phyloP scores from a whole-genome alignment of 1,140 invertebrate species.

The Limonius californicus region DNA sequence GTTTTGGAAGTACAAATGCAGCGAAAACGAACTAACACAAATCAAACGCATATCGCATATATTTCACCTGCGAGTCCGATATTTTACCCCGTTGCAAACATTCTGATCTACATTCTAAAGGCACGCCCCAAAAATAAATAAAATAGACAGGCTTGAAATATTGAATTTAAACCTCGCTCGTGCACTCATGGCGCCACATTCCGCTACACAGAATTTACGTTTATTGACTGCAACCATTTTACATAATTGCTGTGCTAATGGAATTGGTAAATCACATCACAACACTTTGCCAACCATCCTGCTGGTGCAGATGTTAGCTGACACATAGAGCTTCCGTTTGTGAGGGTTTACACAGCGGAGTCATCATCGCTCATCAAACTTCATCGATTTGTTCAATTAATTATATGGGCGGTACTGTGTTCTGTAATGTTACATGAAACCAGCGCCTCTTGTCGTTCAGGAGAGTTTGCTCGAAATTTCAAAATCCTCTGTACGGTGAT shows the following conservation, averaged over 20 bases:
- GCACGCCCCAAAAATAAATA: background rate
- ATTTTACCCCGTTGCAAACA: background rate
- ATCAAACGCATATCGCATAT: background rate
- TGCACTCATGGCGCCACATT: constrained; percentile 1
- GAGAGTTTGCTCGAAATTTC: too few relatives aligned
- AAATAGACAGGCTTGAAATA: constrained; percentile 1
- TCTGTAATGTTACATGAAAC: too few relatives aligned
- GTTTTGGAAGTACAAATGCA: too few relatives aligned
- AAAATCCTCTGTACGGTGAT: too few relatives aligned
- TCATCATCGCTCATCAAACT: background rate
- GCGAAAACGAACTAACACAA: too few relatives aligned
- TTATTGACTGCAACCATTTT: constrained; percentile 31
- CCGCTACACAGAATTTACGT: constrained; percentile 25
- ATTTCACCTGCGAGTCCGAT: background rate
- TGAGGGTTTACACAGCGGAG: background rate
- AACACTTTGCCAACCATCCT: background rate
- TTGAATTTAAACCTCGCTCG: background rate
- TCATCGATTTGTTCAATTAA: background rate
- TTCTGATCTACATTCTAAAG: background rate
- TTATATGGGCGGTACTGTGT: background rate
- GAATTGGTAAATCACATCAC: constrained; percentile 30
- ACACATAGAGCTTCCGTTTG: background rate
- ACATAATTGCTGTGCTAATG: constrained; percentile 33
- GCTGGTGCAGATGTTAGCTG: background rate
- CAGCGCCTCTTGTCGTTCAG: too few relatives aligned